Base-by-base conservation (phyloP, 2,888 invertebrate species). In the Eristalis pertinax region DNA sequence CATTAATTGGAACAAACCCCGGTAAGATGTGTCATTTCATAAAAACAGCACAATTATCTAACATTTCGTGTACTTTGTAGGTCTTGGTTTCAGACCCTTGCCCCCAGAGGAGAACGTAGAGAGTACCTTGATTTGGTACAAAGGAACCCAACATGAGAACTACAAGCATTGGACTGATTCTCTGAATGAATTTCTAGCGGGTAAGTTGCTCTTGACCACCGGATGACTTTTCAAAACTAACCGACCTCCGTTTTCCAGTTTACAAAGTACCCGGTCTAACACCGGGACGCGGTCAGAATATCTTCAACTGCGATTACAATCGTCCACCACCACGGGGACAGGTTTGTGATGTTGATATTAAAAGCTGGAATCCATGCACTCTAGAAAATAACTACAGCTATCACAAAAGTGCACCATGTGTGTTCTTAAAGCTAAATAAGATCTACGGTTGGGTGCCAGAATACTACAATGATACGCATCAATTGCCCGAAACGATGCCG, bases 121-220 rank as follows among this genome's bases (percentile, higher is more conserved):
- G 90, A 99, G 98, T 92, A 98, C 99, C 43, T 95, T 99, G 89
- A 98, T 99, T 92, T 97, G 98, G 97, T 99, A 98, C 94, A 96
- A 96, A 92, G 97, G 97, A 60, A 96, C 97, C 19, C 96, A 96
- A 85, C 94, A 94, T 77, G 95, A 95, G 68, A 97, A 97, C 91
- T 97, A 96, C 91, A 94, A 95, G 89, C 95, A 95, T 91, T 98
- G 98, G 98, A 96, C 95, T 26, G 94, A 96, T 29, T 95, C 96
- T 79, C 93, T 98, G 64, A 95, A 96, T 77, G 92, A 95, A 13
- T 98, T 97, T 92, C 94, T 98, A 82, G 95, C 95, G 91, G 96
- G 98, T 98, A 93, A 94, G 94, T 93, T 67, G 43, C 19, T 19
- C 8, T 0, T 4, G 8, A 0, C n/a, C 19, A n/a, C 58, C 15